A percentile compares a stretch with the other conserved stretches of the same genome.
These are phyloP conservation scores for Drosophila ironensis DNA, from an alignment of 1,140 invertebrate species.

Conservation along the genomic window DNA sequence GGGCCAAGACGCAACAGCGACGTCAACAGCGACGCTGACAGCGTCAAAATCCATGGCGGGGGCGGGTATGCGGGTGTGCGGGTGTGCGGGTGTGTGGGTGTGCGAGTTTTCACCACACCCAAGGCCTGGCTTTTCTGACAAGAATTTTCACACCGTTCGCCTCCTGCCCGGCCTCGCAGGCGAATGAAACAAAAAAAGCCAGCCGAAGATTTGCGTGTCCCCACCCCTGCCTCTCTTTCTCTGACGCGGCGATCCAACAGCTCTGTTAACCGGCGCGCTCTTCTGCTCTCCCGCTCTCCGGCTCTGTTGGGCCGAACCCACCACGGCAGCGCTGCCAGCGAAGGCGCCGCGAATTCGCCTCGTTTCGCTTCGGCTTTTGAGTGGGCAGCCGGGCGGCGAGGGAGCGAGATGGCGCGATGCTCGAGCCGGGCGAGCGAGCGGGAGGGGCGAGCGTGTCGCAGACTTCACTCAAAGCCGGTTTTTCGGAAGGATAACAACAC, in stretches of 20 bases:
- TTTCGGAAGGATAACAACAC: constrained; percentile 21
- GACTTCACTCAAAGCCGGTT: constrained; percentile 26
- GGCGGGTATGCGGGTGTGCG: background rate
- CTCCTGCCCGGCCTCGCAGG: background rate
- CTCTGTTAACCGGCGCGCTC: too few relatives aligned
- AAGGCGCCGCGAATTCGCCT: constrained; percentile 15
- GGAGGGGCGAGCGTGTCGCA: background rate
- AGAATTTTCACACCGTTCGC: constrained; percentile 64
- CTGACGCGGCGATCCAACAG: too few relatives aligned
- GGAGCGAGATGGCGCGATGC: background rate
- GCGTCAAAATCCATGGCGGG: background rate
- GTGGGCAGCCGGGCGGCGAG: background rate
- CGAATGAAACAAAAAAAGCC: background rate
- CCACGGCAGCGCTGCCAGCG: constrained; percentile 55
- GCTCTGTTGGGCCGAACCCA: constrained; percentile 39
- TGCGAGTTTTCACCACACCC: constrained; percentile 30
- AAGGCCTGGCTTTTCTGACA: constrained; percentile 63
- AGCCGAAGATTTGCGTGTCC: background rate
- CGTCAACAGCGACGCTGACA: constrained; percentile 12
- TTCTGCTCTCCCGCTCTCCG: constrained; percentile 3
- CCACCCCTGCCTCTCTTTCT: background rate
- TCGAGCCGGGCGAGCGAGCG: background rate
- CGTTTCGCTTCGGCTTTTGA: background rate
- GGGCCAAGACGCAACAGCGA: constrained; percentile 54
- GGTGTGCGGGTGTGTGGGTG: background rate